Evolutionary conservation across 2,888 invertebrate species (phyloP), one percentile per base, ranked within the genome.

Genomic region (Dioctria rufipes): DNA sequence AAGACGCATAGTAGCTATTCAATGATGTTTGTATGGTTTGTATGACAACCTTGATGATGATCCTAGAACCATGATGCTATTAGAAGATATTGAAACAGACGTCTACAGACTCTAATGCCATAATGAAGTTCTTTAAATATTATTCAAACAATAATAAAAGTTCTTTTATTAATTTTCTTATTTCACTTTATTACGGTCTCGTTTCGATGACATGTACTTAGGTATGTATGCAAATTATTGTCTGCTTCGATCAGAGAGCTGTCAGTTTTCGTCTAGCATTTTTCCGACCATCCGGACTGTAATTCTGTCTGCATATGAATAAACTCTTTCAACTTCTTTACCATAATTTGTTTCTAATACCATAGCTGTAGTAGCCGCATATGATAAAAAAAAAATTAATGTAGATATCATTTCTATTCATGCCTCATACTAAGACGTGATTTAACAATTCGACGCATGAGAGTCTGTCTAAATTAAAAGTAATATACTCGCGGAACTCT

Each of bases 301-400:
- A 67, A 13, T 67, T 67, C 67, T 49, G 67, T 67, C 67, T 67
- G 67, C 67, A 67, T 67, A 67, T 67, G 67, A 67, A 67, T 67
- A 67, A 67, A 67, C 46, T 67, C 46, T 13, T 67, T 5, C 43
- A 46, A 46, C 13, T 43, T 43, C 42, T 13, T 67, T 43, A 67
- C 43, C 42, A 25, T 25, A 46, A 42, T 25, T 67, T 5, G 46
- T 9, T 67, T 67, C 67, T 67, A 46, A 25, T 49, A 67, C 25
- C 13, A 8, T 5, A 6, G 6, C 42, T 9, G 39, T 9, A 39
- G 63, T 25, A 25, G 25, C 25, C 25, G 25, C 25, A 37, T 46
- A 8, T 46, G 3, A 63, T 3, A 39, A 37, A 63, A 9, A 25
- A 8, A 25, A 25, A 25, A 25, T 1, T 25, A 1, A 25, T 25